A percentile compares a stretch with the other conserved stretches of the same genome.
Evolutionary conservation across 2,113 vertebrate species (phyloP).

Genomic region (Leucopsar rothschildi): DNA sequence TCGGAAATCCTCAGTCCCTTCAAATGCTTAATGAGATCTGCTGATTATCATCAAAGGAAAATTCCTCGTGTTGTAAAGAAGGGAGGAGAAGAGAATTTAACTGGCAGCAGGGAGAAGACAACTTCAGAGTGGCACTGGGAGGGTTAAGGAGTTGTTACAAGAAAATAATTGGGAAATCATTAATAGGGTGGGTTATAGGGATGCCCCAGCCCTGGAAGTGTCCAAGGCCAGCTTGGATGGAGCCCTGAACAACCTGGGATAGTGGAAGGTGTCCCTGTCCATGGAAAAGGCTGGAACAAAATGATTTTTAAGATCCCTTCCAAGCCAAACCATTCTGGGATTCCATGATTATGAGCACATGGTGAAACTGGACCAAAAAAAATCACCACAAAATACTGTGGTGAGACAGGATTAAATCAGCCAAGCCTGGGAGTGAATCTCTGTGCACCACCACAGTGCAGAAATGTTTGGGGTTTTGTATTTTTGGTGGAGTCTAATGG

Average conservation of each 20-base stretch:
- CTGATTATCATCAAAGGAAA: not conserved
- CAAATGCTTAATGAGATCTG: not conserved
- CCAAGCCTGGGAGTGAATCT: not conserved
- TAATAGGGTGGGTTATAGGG: not conserved
- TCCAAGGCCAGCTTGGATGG: not conserved
- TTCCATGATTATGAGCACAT: not conserved
- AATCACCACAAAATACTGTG: not conserved
- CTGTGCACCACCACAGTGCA: not conserved
- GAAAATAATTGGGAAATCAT: conserved; percentile 1
- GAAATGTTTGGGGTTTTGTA: not conserved
- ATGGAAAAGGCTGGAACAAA: not conserved
- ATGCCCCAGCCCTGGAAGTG: not conserved
- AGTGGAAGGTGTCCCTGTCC: not conserved
- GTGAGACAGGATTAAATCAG: not conserved
- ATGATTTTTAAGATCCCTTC: not conserved
- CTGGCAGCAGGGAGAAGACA: not conserved
- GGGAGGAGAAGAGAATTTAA: not conserved
- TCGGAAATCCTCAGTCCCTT: not conserved
- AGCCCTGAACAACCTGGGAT: not conserved
- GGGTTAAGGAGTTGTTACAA: not conserved
- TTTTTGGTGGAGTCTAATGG: not conserved
- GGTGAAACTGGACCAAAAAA: not conserved
- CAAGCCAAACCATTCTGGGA: not conserved
- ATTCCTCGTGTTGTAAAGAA: not conserved
- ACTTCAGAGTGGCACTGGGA: not conserved